Conservation (phyloP, 1,140 invertebrate species). For the Phymastichus coffea region DNA sequence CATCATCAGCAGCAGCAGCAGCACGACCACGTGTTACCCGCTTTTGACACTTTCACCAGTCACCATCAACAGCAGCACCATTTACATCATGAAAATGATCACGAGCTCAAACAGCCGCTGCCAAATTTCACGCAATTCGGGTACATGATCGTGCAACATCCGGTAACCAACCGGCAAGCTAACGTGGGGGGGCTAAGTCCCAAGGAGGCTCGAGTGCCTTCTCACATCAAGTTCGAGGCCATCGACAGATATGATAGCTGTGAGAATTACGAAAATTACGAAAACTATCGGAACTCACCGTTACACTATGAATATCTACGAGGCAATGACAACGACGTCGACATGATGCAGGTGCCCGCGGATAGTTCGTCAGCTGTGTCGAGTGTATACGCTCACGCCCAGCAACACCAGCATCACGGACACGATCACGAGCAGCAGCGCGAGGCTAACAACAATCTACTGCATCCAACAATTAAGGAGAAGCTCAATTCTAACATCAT, state of each 20-base stretch:
- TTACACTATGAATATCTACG: constrained; percentile 51
- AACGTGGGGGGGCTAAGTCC: constrained; percentile 73
- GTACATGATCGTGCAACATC: constrained; percentile 53
- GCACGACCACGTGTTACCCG: constrained; percentile 55
- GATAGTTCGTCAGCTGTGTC: constrained; percentile 46
- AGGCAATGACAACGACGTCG: constrained; percentile 48
- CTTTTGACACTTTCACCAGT: constrained; percentile 46
- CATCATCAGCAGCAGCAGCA: no score
- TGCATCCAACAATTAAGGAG: constrained; percentile 37
- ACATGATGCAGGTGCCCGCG: constrained; percentile 50
- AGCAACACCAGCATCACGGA: constrained; percentile 20
- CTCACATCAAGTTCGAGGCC: constrained; percentile 49
- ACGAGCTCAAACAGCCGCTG: constrained; percentile 59
- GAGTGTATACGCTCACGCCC: constrained; percentile 13
- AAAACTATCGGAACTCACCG: constrained; percentile 42
- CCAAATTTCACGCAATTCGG: constrained; percentile 66
- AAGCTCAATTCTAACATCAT: constrained; percentile 38
- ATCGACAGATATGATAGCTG: no score
- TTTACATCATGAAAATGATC: no score
- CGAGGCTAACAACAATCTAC: constrained; percentile 47
- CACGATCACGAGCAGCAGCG: constrained; percentile 8
- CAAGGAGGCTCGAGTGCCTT: constrained; percentile 59
- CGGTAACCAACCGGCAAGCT: constrained; percentile 54
- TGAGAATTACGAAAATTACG: no score
- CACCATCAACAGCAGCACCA: constrained; percentile 31